phyloP scores from a whole-genome alignment of 2,797 vertebrate genomes.

The Mormyrus hasselquistii region DNA sequence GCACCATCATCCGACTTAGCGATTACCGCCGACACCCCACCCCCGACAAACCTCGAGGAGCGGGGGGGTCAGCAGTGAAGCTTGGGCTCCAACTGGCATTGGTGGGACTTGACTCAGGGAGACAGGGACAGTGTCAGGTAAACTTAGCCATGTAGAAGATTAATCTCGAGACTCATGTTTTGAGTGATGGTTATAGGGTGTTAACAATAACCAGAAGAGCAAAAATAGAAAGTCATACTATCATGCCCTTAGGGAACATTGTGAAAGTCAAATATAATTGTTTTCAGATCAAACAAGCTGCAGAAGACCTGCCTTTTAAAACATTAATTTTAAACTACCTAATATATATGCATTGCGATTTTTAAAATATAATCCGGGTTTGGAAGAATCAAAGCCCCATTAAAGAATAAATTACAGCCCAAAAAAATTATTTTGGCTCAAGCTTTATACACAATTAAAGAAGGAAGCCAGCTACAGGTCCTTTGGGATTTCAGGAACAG shows the following conservation, averaged over 20 bases:
- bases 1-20: not conserved
- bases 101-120: not conserved
- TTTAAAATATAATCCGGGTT: slow-evolving; percentile 29
- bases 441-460: slow-evolving; percentile 61
- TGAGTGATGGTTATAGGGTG: not conserved
- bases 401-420: slow-evolving; percentile 39
- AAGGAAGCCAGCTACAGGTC: slow-evolving; percentile 27
- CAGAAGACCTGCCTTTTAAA: slow-evolving; percentile 35
- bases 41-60: not conserved
- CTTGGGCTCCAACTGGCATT: not conserved
- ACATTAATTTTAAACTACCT: slow-evolving; percentile 48
- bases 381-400: slow-evolving; percentile 46
- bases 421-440: slow-evolving; percentile 45
- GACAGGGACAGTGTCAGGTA: not conserved
- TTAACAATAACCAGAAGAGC: not conserved
- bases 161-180: not conserved
- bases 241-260: not conserved
- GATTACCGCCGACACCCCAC: not conserved
- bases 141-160: not conserved
- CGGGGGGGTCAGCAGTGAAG: not conserved
- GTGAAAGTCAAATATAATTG: slow-evolving; percentile 7
- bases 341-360: slow-evolving; percentile 46
- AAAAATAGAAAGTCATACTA: not conserved
- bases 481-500: slow-evolving; percentile 58
- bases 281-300: slow-evolving; percentile 8